phyloP scores from a whole-genome alignment of 2,797 vertebrate species.

The Darevskia mixta region DNA sequence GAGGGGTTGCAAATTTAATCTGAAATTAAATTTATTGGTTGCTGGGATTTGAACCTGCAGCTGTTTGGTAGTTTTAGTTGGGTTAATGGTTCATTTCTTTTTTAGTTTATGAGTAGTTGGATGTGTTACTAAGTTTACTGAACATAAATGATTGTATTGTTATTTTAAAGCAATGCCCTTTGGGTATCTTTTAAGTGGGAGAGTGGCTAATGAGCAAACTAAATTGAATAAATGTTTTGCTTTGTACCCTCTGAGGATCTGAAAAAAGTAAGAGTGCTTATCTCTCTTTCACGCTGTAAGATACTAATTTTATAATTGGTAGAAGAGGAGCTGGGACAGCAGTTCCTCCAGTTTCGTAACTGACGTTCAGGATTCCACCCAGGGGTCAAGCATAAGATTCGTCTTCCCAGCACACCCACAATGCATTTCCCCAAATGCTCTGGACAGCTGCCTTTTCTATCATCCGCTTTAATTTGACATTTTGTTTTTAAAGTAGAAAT shows the following conservation, averaged over 20 bases:
- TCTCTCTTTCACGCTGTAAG: not conserved
- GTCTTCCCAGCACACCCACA: not conserved
- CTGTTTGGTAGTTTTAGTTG: not conserved
- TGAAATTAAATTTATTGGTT: not conserved
- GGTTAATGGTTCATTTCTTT: not conserved
- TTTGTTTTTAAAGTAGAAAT: not conserved
- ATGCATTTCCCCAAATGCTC: not conserved
- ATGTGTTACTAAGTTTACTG: no score
- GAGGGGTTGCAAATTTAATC: no score
- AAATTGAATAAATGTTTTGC: not conserved
- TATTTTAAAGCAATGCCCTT: not conserved
- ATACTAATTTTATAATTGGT: not conserved
- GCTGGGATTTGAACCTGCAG: not conserved
- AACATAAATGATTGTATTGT: not conserved
- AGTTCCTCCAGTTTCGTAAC: not conserved
- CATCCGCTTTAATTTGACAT: not conserved
- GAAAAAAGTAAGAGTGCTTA: not conserved
- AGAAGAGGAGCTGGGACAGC: not conserved
- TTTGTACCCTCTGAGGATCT: not conserved
- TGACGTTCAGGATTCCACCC: no score
- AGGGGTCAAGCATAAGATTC: not conserved
- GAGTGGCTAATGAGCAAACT: not conserved
- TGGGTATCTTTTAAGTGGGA: not conserved
- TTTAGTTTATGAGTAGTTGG: not conserved
- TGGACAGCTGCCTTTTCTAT: not conserved